phyloP scores from a whole-genome alignment of 2,888 invertebrate species.

The Prosapia bicincta region DNA sequence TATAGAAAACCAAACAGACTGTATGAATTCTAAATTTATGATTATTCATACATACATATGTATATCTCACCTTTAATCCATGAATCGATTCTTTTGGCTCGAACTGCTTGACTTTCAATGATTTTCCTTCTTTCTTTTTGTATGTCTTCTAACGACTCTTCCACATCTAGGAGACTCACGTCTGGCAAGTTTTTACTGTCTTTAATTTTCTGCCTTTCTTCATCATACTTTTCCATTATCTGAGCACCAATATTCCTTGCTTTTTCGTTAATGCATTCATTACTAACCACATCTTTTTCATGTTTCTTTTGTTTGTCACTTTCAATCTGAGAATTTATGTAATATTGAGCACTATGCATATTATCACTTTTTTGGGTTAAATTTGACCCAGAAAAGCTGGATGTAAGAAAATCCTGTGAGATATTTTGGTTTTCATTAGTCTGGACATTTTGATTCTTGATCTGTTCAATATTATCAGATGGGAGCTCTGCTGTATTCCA shows the following conservation, averaged over 20 bases:
- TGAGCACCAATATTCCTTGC: conserved; percentile 33
- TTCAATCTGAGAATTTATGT: conserved; percentile 12
- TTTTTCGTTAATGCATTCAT: background rate
- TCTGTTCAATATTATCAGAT: conserved; percentile 21
- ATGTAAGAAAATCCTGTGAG: conserved; percentile 5
- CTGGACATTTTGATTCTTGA: conserved; percentile 6
- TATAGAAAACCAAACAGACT: too few species aligned
- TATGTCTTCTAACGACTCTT: conserved; percentile 35
- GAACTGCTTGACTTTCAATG: conserved; percentile 36
- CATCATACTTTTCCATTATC: conserved; percentile 33
- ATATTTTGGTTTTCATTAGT: background rate
- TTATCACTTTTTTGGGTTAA: conserved; percentile 12
- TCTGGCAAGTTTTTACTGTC: conserved; percentile 32
- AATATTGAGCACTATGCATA: conserved; percentile 9
- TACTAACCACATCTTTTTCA: background rate
- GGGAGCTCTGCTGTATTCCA: conserved; percentile 32
- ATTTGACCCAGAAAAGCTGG: conserved; percentile 21
- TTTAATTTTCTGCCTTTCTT: conserved; percentile 29
- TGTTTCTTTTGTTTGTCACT: conserved; percentile 9
- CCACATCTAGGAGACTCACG: conserved; percentile 33
- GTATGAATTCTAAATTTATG: too few species aligned
- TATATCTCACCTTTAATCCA: conserved; percentile 32
- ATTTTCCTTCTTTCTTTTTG: conserved; percentile 33
- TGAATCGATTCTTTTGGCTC: conserved; percentile 33
- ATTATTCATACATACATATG: too few species aligned